phyloP scores from a whole-genome alignment of 2,797 vertebrate species.

The Manis pentadactyla region DNA sequence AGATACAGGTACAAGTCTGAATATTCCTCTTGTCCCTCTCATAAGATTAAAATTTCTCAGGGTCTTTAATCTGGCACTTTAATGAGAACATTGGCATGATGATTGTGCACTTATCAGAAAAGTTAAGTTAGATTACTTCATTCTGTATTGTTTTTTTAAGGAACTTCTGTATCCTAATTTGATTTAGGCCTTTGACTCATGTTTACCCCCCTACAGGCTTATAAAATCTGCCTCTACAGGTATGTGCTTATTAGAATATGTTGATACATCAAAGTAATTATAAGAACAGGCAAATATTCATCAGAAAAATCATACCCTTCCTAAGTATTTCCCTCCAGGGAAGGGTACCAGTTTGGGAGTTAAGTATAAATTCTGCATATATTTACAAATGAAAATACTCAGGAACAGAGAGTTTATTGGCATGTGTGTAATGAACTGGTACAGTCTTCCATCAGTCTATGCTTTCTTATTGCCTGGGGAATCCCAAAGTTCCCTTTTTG shows the following conservation, averaged over 20 bases:
- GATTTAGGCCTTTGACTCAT: conserved; percentile 44
- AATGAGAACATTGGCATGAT: conserved; percentile 10
- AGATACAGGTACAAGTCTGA: not conserved
- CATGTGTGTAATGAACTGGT: not conserved
- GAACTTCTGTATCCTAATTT: conserved; percentile 32
- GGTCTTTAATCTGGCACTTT: not conserved
- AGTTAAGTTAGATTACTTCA: not conserved
- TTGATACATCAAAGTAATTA: not conserved
- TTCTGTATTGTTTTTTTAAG: conserved; percentile 10
- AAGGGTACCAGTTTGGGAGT: not conserved
- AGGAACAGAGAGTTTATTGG: not conserved
- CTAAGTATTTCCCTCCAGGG: not conserved
- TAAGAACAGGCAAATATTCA: conserved; percentile 9
- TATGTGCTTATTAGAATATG: not conserved
- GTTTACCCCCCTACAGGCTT: not conserved
- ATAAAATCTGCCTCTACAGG: conserved; percentile 7
- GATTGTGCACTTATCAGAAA: not conserved
- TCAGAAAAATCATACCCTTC: not conserved
- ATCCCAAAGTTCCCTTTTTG: not conserved
- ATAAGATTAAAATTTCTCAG: not conserved
- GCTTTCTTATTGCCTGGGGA: not conserved
- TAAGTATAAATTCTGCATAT: not conserved
- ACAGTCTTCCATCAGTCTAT: not conserved
- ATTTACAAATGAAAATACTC: not conserved
- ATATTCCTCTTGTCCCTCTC: not conserved